Conservation (phyloP, 2,113 vertebrate genomes). For the Muscicapa adusta region DNA sequence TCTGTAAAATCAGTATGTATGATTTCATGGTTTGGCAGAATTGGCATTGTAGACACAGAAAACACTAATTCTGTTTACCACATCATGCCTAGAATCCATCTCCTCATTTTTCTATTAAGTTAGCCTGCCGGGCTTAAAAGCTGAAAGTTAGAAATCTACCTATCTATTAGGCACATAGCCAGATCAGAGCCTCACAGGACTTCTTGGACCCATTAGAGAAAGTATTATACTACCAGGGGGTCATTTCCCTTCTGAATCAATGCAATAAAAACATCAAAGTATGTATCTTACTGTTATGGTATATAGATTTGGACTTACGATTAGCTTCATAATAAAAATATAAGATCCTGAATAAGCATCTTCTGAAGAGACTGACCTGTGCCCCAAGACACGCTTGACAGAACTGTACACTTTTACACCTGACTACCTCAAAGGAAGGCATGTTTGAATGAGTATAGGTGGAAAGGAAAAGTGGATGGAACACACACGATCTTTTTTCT, state of each 20-base stretch:
- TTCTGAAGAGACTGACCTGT: not conserved
- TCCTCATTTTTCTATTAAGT: not conserved
- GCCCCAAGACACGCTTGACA: not conserved
- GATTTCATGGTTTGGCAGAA: not conserved
- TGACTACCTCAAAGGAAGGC: not conserved
- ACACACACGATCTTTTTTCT: not conserved
- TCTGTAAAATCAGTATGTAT: not conserved
- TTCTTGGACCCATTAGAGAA: not conserved
- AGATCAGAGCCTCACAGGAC: not conserved
- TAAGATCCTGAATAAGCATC: not conserved
- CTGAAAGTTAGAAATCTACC: not conserved
- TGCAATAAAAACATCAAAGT: not conserved
- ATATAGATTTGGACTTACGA: not conserved
- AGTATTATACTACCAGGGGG: not conserved
- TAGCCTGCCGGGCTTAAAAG: not conserved
- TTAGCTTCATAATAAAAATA: not conserved
- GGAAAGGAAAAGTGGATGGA: not conserved
- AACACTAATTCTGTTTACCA: not conserved
- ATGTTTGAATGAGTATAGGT: not conserved
- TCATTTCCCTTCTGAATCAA: not conserved
- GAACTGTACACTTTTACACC: not conserved
- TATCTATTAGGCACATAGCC: not conserved
- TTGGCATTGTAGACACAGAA: not conserved
- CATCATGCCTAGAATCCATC: not conserved
- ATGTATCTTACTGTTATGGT: not conserved